Conservation (phyloP, 2,797 vertebrate genomes). For the Gadopsis marmoratus region DNA sequence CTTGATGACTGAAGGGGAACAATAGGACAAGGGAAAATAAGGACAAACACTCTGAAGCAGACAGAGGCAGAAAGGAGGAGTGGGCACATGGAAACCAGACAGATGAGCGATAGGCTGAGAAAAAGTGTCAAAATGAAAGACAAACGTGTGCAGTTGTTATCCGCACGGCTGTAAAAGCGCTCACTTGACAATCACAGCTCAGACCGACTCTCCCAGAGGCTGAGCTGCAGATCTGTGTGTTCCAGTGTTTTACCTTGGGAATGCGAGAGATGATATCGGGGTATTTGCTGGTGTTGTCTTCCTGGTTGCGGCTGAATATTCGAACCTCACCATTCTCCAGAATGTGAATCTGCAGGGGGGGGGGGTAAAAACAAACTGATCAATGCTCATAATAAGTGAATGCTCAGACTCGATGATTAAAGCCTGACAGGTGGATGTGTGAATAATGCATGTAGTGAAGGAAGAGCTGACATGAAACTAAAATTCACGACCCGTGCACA, state of each 20-base stretch:
- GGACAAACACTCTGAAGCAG: conserved; percentile 19
- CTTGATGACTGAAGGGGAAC: conserved; percentile 2
- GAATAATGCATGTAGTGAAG: conserved; percentile 5
- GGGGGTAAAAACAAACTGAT: background rate
- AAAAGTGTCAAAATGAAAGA: conserved; percentile 35
- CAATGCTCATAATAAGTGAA: background rate
- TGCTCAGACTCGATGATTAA: background rate
- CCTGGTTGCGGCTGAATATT: conserved; percentile 94
- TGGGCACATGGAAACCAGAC: conserved; percentile 18
- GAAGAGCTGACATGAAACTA: background rate
- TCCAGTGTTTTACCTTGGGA: conserved; percentile 85
- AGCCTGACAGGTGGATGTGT: background rate
- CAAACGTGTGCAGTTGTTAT: conserved; percentile 48
- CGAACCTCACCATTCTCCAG: conserved; percentile 89
- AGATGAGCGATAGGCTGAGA: conserved; percentile 24
- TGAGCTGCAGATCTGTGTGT: conserved; percentile 35
- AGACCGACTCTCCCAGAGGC: conserved; percentile 25
- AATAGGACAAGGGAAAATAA: background rate
- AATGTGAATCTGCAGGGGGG: conserved; percentile 88
- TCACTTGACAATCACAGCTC: conserved; percentile 51
- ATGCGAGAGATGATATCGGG: conserved; percentile 91
- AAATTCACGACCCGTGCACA: background rate
- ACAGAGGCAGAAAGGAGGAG: background rate
- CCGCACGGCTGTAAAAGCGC: conserved; percentile 40
- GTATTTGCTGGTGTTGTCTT: conserved; percentile 94